Percentiles rank a stretch among this genome's conserved stretches.
phyloP scores from a whole-genome alignment of 2,113 vertebrate genomes.

The Amblyopsis rosae region DNA sequence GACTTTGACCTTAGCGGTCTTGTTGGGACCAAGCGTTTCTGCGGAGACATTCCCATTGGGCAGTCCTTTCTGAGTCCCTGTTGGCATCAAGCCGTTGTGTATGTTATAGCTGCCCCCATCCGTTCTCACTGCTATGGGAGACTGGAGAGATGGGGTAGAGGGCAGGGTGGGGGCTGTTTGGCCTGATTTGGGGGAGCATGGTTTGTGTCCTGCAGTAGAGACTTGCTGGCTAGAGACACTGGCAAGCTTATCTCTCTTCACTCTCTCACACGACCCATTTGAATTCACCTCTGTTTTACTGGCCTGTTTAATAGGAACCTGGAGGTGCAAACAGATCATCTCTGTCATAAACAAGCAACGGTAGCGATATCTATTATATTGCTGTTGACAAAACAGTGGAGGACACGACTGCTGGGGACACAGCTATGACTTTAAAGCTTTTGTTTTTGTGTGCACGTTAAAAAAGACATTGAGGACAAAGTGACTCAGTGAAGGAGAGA shows the following conservation, averaged over 20 bases:
- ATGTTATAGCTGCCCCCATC: conserved; percentile 76
- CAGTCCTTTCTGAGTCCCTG: conserved; percentile 78
- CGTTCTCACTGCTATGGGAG: conserved; percentile 39
- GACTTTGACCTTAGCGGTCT: conserved; percentile 84
- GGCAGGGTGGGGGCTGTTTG: conserved; percentile 36
- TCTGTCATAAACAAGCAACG: conserved; percentile 39
- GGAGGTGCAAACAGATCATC: conserved; percentile 48
- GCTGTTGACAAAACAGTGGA: conserved; percentile 32
- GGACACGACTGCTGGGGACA: conserved; percentile 10
- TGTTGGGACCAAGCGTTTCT: conserved; percentile 80
- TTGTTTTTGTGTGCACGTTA: conserved; percentile 48
- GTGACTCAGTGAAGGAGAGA: conserved; percentile 60
- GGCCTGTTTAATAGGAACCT: conserved; percentile 71
- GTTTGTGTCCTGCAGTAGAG: conserved; percentile 48
- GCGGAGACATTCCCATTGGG: conserved; percentile 81
- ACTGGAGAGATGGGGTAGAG: conserved; percentile 31
- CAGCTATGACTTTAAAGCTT: conserved; percentile 45
- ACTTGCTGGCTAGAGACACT: conserved; percentile 45
- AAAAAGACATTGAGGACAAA: conserved; percentile 51
- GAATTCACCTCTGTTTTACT: conserved; percentile 69
- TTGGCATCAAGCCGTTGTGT: conserved; percentile 76
- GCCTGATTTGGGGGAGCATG: conserved; percentile 40
- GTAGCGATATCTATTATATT: conserved; percentile 35
- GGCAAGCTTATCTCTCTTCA: conserved; percentile 58
- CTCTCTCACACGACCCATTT: conserved; percentile 59